Base-by-base conservation (phyloP, 2,888 invertebrate genomes). In the Hesperia comma region DNA sequence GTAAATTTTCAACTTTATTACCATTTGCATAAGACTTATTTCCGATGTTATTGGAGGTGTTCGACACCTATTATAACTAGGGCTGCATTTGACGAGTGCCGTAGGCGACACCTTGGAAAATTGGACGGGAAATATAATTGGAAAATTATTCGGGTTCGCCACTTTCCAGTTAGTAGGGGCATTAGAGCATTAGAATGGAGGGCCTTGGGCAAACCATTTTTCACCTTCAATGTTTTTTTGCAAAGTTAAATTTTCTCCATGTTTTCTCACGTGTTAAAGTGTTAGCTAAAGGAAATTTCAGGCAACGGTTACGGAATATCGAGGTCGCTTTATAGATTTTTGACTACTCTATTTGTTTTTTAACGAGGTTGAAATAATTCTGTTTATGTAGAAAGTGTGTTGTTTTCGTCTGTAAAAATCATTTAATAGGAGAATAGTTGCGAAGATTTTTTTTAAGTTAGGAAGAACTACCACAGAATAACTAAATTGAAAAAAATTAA, bases 41-140 rank as follows among this genome's bases (percentile, higher is more conserved):
- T 56, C n/a, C 10, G 26, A n/a, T 56, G 53, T 43, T 68, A 51
- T 61, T 40, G 56, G 71, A 69, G 74, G 77, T 51, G 77, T 67
- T 69, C 74, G 37, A 49, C 40, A 63, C 69, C 75, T 68, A 74
- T 78, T 77, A 77, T 74, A 78, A 78, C 75, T 76, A 79, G 80
- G 84, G 85, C 89, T 92, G 92, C 89, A 82, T 82, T 90, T 92
- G 92, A 92, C 92, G 91, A 90, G 86, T 78, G 90, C 92, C 90
- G 85, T 84, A 84, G 83, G 92, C 92, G 92, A 91, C 92, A 91
- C 89, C 88, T 88, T 81, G 92, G 91, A 92, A 92, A 92, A 92
- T 92, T 92, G 92, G 84, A 90, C 86, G 89, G 90, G 90, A 91
- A 92, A 90, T 91, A 92, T 92, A 92, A 92, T 92, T 92, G 91